These are phyloP conservation scores for Perizoma affinitatum DNA, from an alignment of 2,888 invertebrate genomes.

Conservation along the genomic window DNA sequence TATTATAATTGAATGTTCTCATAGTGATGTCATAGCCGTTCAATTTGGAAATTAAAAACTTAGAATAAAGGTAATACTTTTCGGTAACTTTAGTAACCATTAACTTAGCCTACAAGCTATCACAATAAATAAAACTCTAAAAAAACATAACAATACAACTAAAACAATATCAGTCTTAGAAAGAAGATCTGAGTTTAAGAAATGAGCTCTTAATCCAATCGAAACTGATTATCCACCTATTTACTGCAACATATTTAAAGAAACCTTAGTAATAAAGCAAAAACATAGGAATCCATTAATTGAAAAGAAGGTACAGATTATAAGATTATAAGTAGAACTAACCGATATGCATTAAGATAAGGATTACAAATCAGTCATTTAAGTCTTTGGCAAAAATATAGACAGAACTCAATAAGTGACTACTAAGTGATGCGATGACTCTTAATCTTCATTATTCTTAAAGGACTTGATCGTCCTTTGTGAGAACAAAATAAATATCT, in stretches of 20 bases:
- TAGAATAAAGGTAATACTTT: slow-evolving; percentile 78
- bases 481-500: slow-evolving; percentile 46
- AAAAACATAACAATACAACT: slow-evolving; percentile 72
- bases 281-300: slow-evolving; percentile 1
- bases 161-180: slow-evolving; percentile 78
- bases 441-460: slow-evolving; percentile 28
- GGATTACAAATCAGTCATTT: slow-evolving; percentile 38
- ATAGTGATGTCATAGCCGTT: slow-evolving; percentile 66
- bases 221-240: too few species aligned
- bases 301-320: slow-evolving; percentile 15
- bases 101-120: slow-evolving; percentile 65
- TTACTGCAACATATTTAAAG: too few species aligned
- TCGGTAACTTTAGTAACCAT: slow-evolving; percentile 80
- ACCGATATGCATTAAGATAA: slow-evolving; percentile 19
- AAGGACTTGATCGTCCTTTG: slow-evolving; percentile 30
- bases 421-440: slow-evolving; percentile 30
- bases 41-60: slow-evolving; percentile 65
- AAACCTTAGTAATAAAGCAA: slow-evolving; percentile 2
- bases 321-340: slow-evolving; percentile 5
- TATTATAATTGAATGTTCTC: slow-evolving; percentile 51
- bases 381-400: slow-evolving; percentile 41
- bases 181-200: slow-evolving; percentile 53
- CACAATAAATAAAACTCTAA: slow-evolving; percentile 80
- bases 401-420: slow-evolving; percentile 34
- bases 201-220: too few species aligned